Evolutionary conservation across 2,113 vertebrate species (phyloP), one percentile per base, ranked within the genome.

Genomic region (Sorex araneus): DNA sequence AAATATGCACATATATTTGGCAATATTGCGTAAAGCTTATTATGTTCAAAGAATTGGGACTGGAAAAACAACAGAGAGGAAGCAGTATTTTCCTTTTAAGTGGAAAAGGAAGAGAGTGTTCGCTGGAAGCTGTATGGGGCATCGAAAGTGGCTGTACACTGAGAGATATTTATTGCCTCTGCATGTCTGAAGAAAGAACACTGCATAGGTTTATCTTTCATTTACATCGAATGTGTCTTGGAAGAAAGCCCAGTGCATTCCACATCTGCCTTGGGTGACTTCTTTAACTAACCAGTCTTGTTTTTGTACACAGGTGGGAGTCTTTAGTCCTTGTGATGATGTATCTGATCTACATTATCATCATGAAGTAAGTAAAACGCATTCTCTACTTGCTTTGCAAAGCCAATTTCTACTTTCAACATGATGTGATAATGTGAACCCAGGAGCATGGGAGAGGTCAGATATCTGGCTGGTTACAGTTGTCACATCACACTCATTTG

Each of bases 341-440:
- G 99, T 99, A 99, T 27, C 70, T 99, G 63, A 97, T 99, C 98
- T 99, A 99, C 98, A 99, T 99, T 95, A 18, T 99, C 92, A 99
- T 99, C 95, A 99, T 99, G 99, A 99, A 99, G 99, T 99, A 98
- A 99, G 99, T 98, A 94, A 87, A 80, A 36, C 4, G 6, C 27
- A 23, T 88, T 40, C 70, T 60, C 50, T 18, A 69, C 36, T 76
- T 86, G 57, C 32, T 89, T 81, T 47, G 69, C 57, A 36, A 86
- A 63, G 43, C 21, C 40, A 15, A 89, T 67, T 86, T 34, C 23
- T 36, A 18, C 71, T 23, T 34, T 21, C 15, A 40, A 4, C 5
- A 0, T 18, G 8, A 13, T n/a, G 28, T 77, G 45, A 12, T 8
- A 2, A 5, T 36, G 8, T 54, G 27, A 36, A 25, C 76, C 54